Evolutionary conservation across 2,888 invertebrate species (phyloP).

Genomic region (Polylopha cassiicola): DNA sequence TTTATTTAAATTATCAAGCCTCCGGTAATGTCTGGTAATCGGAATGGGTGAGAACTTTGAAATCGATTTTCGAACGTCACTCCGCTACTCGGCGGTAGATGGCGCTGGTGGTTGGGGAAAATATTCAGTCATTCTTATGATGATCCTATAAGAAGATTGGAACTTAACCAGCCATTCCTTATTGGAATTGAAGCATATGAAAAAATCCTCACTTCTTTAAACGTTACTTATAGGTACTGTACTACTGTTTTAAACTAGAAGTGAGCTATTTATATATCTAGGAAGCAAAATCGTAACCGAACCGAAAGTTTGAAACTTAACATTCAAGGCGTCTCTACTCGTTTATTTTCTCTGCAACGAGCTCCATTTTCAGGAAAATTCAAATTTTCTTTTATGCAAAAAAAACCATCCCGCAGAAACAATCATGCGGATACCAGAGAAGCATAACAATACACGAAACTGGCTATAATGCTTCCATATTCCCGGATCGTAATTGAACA

Average conservation of each 20-base stretch:
- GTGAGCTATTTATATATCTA: too few species aligned
- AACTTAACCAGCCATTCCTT: too few species aligned
- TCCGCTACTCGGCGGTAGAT: constrained; percentile 61
- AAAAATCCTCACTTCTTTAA: too few species aligned
- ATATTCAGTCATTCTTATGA: too few species aligned
- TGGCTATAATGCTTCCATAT: constrained; percentile 56
- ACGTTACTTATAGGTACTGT: too few species aligned
- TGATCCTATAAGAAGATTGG: background rate
- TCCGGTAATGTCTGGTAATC: constrained; percentile 36
- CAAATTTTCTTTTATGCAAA: constrained; percentile 27
- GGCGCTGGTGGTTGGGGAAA: constrained; percentile 44
- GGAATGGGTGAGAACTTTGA: constrained; percentile 29
- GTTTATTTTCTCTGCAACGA: background rate
- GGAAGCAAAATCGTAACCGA: too few species aligned
- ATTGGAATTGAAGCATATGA: background rate
- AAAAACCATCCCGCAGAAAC: constrained; percentile 38
- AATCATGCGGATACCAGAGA: constrained; percentile 42
- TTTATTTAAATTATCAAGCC: constrained; percentile 48
- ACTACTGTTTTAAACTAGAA: too few species aligned
- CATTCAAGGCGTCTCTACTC: too few species aligned
- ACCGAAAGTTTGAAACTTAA: too few species aligned
- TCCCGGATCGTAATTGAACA: constrained; percentile 68
- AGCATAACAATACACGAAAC: constrained; percentile 50
- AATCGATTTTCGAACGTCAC: constrained; percentile 48
- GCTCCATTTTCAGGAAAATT: background rate